Conservation (phyloP, 2,113 vertebrate species). For the Gallinago undulata region DNA sequence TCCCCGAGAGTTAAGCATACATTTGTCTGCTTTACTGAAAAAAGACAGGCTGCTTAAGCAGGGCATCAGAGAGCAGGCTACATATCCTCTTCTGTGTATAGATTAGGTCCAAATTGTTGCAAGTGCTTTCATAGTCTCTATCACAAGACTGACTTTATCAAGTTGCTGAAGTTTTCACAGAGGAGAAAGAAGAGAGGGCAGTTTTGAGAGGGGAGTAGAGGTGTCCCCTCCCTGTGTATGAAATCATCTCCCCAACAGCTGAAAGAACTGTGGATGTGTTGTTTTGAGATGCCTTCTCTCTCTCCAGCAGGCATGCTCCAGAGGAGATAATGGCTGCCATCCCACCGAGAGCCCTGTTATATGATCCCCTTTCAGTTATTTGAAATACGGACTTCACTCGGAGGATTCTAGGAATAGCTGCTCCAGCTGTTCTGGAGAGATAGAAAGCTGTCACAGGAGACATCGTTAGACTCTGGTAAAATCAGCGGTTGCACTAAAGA, state of each 20-base stretch:
- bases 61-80: background rate
- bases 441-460: conserved; percentile 61
- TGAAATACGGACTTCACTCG: conserved; percentile 62
- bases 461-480: conserved; percentile 41
- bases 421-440: conserved; percentile 64
- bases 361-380: conserved; percentile 57
- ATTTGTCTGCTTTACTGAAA: background rate
- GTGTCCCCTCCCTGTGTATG: background rate
- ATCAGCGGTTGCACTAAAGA: conserved; percentile 29
- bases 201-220: background rate
- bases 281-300: conserved; percentile 22
- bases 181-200: background rate
- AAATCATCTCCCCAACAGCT: background rate
- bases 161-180: background rate
- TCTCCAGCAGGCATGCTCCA: background rate
- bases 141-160: background rate
- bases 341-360: conserved; percentile 12
- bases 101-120: background rate
- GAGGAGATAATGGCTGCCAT: conserved; percentile 35
- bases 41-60: background rate
- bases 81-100: background rate
- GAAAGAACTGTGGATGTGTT: background rate
- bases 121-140: background rate
- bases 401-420: conserved; percentile 64
- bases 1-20: background rate